These are phyloP conservation scores for Dufourea novaeangliae DNA, from an alignment of 1,140 invertebrate species.

Conservation along the genomic window DNA sequence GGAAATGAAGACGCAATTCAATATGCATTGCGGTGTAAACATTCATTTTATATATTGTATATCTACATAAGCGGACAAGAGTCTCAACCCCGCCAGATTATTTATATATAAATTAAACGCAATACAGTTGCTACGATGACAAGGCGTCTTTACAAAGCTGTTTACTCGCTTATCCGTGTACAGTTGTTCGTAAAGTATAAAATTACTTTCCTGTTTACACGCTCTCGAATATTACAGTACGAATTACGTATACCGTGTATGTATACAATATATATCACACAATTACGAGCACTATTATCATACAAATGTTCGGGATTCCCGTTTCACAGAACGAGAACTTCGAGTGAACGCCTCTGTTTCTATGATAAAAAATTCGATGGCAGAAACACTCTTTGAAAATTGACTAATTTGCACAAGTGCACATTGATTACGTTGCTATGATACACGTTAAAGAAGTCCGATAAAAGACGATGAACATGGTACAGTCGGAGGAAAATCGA, in stretches of 20 bases:
- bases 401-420: slow-evolving; percentile 35
- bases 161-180: slow-evolving; percentile 16
- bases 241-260: slow-evolving; percentile 18
- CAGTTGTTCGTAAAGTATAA: slow-evolving; percentile 58
- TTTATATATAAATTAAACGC: slow-evolving; percentile 12
- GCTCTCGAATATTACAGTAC: slow-evolving; percentile 44
- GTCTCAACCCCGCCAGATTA: background rate
- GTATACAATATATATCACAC: slow-evolving; percentile 23
- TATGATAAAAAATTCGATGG: slow-evolving; percentile 26
- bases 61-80: background rate
- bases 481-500: slow-evolving; percentile 11
- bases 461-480: slow-evolving; percentile 12
- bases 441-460: slow-evolving; percentile 17
- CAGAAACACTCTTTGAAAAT: slow-evolving; percentile 11
- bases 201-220: slow-evolving; percentile 61
- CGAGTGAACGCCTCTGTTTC: background rate
- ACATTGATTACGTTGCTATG: slow-evolving; percentile 30
- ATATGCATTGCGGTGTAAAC: background rate
- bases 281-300: slow-evolving; percentile 30
- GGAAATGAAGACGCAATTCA: background rate
- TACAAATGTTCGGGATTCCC: slow-evolving; percentile 23
- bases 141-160: slow-evolving; percentile 13
- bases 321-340: background rate
- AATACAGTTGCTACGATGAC: background rate
- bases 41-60: slow-evolving; percentile 12